Base-by-base conservation (phyloP, 2,113 vertebrate genomes). In the Nothocercus julius region DNA sequence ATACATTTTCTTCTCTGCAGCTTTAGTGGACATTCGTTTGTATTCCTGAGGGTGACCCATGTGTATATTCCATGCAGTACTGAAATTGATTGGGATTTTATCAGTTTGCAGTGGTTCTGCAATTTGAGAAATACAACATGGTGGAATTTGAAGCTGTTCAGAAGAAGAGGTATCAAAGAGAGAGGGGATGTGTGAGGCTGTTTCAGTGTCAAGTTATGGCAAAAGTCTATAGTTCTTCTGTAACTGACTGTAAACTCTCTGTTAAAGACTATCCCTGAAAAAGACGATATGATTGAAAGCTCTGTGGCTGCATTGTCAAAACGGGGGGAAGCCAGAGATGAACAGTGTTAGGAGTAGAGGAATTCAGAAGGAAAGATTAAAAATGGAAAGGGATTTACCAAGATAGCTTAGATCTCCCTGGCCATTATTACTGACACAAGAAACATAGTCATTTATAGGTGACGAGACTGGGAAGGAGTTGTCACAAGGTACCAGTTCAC, bases 351-450 rank as follows among this genome's bases (percentile, higher is more conserved):
- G 47, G 24, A 84, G 25, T 27, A 47, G 56, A 85, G 32, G 28
- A 82, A 51, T 2, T 58, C 20, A 47, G 47, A 42, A 87, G 11
- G 32, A 82, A 78, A 45, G 34, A 76, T 85, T 69, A 44, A 89
- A 80, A 70, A 73, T 25, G 40, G 70, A 72, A 42, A 25, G 12
- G 88, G 19, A 21, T 76, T 92, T 93, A 84, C 47, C 40, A 56
- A 34, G 13, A 30, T 38, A 34, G 27, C 38, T 79, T 84, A 24
- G 18, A 84, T 93, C 93, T 28, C 27, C 42, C 9, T 87, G 19
- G 27, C 7, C 0, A 7, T 58, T 72, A 6, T 34, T 69, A 68
- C 38, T 25, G 78, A 69, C 51, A 32, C 9, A 47, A 73, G 19
- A 11, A 87, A 21, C 25, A 16, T 61, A 53, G 17, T 2, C 4